Evolutionary conservation across 2,113 vertebrate species (phyloP), one percentile per base, ranked within the genome.

Genomic region (Merops nubicus): DNA sequence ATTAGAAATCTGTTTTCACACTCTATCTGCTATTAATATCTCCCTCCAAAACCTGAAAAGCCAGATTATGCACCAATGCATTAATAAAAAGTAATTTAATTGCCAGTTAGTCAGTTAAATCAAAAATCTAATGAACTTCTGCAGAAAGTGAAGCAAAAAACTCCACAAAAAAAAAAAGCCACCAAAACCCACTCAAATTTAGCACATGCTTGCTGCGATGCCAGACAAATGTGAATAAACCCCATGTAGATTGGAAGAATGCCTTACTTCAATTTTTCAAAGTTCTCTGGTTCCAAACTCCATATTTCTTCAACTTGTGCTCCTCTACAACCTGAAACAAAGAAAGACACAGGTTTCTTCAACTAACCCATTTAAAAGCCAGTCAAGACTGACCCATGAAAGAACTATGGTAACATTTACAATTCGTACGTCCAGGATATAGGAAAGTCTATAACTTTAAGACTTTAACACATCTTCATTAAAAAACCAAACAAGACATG

Each of bases 221-320:
- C 92, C 19, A 79, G 26, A 77, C 1, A 63, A 64, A 57, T 3
- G 4, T 28, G 26, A 89, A 50, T 34, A 65, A 56, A 74, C 56
- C 1, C 0, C 5, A 42, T 8, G 8, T 7, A 68, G 6, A 28
- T 56, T 54, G 33, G 17, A 47, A 67, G 88, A 70, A 21, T 17
- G 51, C 70, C 98, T 98, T 98, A 99, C 99, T 99, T 99, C 72
- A 99, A 97, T 96, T 99, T 99, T 98, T 99, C 99, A 97, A 99
- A 99, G 96, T 99, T 99, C 92, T 99, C 99, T 73, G 99, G 99
- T 80, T 99, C 99, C 98, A 99, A 98, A 91, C 99, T 99, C 99
- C 99, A 99, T 87, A 99, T 99, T 98, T 99, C 99, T 97, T 99
- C 99, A 51, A 99, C 99, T 96, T 99, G 99, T 63, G 99, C 98